Evolutionary conservation across 2,797 vertebrate genomes (phyloP).

Genomic region (Sebastes steindachneri): DNA sequence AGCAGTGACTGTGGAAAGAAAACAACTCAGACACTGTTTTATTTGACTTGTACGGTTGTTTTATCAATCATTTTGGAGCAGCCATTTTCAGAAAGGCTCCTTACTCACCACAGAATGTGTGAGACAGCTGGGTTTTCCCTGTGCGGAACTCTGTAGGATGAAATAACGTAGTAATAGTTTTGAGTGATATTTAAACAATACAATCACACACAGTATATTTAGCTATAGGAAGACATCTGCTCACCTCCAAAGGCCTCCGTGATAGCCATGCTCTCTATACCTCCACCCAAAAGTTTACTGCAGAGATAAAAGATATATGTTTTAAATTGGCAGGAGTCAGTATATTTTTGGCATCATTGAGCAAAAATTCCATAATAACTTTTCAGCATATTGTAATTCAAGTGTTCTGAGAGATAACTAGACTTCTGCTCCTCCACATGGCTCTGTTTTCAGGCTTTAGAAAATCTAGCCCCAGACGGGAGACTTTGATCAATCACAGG

Average conservation of each 20-base stretch:
- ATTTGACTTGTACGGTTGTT: background rate
- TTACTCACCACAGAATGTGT: slow-evolving; percentile 95
- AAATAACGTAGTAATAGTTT: background rate
- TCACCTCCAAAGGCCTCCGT: slow-evolving; percentile 98
- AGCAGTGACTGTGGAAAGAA: slow-evolving; percentile 86
- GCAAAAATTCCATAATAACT: no score
- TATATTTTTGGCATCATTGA: no score
- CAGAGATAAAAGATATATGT: slow-evolving; percentile 51
- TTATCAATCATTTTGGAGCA: background rate
- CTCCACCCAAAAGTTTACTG: slow-evolving; percentile 96
- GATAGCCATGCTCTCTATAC: slow-evolving; percentile 98
- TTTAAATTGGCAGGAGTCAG: background rate
- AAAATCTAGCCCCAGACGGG: no score
- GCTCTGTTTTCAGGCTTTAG: no score
- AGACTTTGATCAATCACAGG: no score
- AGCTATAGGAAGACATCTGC: slow-evolving; percentile 6
- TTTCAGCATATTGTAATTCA: no score
- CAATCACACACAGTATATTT: background rate
- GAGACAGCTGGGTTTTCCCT: slow-evolving; percentile 97
- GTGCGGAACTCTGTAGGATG: slow-evolving; percentile 93
- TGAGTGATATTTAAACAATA: background rate
- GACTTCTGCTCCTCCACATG: no score
- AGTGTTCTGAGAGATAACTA: no score
- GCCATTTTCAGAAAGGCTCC: background rate
- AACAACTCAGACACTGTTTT: background rate